These are phyloP conservation scores for Apodemia zela DNA, from an alignment of 2,888 invertebrate genomes.

Conservation along the genomic window DNA sequence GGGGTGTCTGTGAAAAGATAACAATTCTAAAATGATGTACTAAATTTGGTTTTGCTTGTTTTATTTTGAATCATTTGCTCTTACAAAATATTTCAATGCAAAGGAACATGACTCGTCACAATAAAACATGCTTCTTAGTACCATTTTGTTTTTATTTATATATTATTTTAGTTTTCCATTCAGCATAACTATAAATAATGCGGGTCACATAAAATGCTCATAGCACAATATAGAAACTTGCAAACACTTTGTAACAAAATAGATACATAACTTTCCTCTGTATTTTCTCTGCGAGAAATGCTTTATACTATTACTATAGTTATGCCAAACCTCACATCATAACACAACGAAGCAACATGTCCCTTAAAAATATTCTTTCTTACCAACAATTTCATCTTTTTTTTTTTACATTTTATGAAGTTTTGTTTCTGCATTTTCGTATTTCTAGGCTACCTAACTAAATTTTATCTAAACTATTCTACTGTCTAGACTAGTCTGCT, in stretches of 20 bases:
- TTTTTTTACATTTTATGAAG: slow-evolving; percentile 80
- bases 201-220: slow-evolving; percentile 80
- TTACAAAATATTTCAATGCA: slow-evolving; percentile 82
- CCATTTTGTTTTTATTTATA: slow-evolving; percentile 78
- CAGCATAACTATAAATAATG: slow-evolving; percentile 81
- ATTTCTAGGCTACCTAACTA: slow-evolving; percentile 80
- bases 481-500: slow-evolving; percentile 80
- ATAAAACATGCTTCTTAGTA: slow-evolving; percentile 81
- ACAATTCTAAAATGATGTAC: slow-evolving; percentile 49
- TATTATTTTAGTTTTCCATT: slow-evolving; percentile 77
- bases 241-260: slow-evolving; percentile 81
- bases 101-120: slow-evolving; percentile 81
- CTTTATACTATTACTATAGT: slow-evolving; percentile 71
- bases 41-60: slow-evolving; percentile 77
- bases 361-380: slow-evolving; percentile 83
- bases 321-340: slow-evolving; percentile 77
- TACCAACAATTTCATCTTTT: slow-evolving; percentile 82
- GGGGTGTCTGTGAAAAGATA: neutral
- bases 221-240: slow-evolving; percentile 81
- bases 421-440: slow-evolving; percentile 81
- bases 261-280: slow-evolving; percentile 75
- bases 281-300: slow-evolving; percentile 75
- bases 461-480: slow-evolving; percentile 80
- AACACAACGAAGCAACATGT: slow-evolving; percentile 81
- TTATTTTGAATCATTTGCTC: slow-evolving; percentile 80